Evolutionary conservation across 1,140 invertebrate species (phyloP), one percentile per base, ranked within the genome.

Genomic region (Listronotus oregonensis): DNA sequence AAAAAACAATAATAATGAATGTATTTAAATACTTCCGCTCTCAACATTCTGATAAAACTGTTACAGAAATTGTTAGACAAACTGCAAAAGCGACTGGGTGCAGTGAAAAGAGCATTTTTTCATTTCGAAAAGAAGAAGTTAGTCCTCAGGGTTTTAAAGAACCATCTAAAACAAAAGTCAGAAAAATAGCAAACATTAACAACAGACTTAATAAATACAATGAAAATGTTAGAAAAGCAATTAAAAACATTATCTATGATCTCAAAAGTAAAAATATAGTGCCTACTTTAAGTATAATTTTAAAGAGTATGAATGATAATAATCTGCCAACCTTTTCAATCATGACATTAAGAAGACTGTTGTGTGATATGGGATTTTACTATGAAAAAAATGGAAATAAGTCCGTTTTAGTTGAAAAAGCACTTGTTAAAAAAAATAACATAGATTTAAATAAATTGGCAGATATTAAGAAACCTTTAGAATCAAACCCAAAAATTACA

Each of bases 311-410:
- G 1, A 75, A 74, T 67, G 43, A 12, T 6, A 62, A 73, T 18
- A 66, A 68, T 11, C 59, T 76, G 49, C 75, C 75, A 50, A 74
- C 72, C 52, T 77, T 77, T 69, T 76, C 74, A 18, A 34, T 77
- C 5, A 77, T 77, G 75, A 77, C 75, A 5, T 60, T 77, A 32
- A 65, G 75, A 43, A 68, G 75, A 55, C 55, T 77, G 9, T 58
- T 77, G 46, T 73, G 71, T 65, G 75, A 77, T 70, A 77, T 76
- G 73, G 75, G 75, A 10, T 77, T 76, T 65, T 73, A 57, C 52
- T 77, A 77, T 67, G 73, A 77, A 59, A 77, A 77, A 60, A 70
- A 70, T 65, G 74, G 74, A 3, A 77, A 71, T 50, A 77, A 76
- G 65, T 68, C 74, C 4, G 59, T 77, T 42, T 62, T 77, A 50